A percentile compares a stretch with the other conserved stretches of the same genome.
These are phyloP conservation scores for Aleiodes testaceus DNA, from an alignment of 2,888 invertebrate species.

Conservation along the genomic window DNA sequence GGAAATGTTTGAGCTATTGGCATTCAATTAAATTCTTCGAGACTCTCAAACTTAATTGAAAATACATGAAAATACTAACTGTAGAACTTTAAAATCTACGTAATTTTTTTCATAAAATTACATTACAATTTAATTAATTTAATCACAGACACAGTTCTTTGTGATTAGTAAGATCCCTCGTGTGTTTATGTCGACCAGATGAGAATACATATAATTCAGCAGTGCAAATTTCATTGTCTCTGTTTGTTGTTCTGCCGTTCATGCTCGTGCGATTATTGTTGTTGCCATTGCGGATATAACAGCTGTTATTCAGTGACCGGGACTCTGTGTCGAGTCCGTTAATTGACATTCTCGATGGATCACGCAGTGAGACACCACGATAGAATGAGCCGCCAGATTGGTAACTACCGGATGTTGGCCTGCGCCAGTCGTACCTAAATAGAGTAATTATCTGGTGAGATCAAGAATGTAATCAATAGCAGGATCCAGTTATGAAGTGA, in stretches of 20 bases:
- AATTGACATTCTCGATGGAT: constrained; percentile 51
- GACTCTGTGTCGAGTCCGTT: constrained; percentile 47
- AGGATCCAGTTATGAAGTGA: neutral
- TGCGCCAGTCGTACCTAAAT: constrained; percentile 61
- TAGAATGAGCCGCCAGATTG: constrained; percentile 60
- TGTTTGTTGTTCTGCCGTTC: constrained; percentile 47
- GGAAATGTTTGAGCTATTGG: too few relatives aligned
- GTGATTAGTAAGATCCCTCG: constrained; percentile 47
- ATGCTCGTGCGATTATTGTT: constrained; percentile 44
- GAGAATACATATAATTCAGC: constrained; percentile 59
- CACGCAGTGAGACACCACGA: constrained; percentile 59
- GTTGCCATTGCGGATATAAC: constrained; percentile 52
- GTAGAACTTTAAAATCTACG: neutral
- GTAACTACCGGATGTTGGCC: constrained; percentile 55
- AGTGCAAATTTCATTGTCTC: constrained; percentile 47
- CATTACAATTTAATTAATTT: neutral
- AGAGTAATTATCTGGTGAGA: constrained; percentile 11
- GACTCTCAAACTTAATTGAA: too few relatives aligned
- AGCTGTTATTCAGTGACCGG: constrained; percentile 50
- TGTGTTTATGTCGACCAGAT: constrained; percentile 55
- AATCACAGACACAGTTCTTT: constrained; percentile 59
- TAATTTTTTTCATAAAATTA: neutral
- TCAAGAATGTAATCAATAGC: neutral
- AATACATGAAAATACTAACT: too few relatives aligned
- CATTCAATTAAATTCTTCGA: too few relatives aligned